Base-by-base conservation (phyloP, 2,113 vertebrate genomes). In the Dicerorhinus sumatrensis region DNA sequence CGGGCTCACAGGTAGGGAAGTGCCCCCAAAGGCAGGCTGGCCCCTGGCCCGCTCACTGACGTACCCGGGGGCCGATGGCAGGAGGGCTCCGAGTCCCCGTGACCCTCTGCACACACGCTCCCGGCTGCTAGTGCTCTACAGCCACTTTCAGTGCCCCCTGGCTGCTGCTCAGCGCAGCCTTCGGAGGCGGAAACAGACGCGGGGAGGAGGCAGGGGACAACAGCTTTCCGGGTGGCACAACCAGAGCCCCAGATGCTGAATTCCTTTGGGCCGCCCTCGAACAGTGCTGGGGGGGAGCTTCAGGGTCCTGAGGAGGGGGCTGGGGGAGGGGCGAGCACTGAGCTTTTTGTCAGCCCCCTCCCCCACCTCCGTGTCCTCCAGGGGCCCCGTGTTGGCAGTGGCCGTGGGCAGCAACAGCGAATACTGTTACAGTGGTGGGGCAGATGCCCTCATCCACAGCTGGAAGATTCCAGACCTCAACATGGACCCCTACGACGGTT, bases 401-500 rank as follows among this genome's bases (percentile, higher is more conserved):
- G 98, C 99, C 54, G 98, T 99, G 99, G 99, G 99, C 0, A 98
- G 98, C 21, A 99, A 99, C 42, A 99, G 99, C 0, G 98, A 99
- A 2, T 98, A 98, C 51, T 99, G 99, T 98, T 99, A 99, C 98
- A 99, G 99, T 0, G 99, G 99, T 0, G 99, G 99, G 16, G 97
- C 99, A 0, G 99, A 99, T 5, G 98, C 99, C 95, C 97, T 98
- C 0, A 99, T 99, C 96, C 98, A 99, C 60, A 98, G 99, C 98
- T 99, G 99, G 99, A 99, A 99, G 98, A 99, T 99, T 97, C 99
- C 99, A 0, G 99, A 99, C 97, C 99, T 99, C 39, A 99, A 99
- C 54, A 99, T 99, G 98, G 99, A 99, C 96, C 99, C 99, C 25
- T 99, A 99, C 0, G 99, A 99, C n/a, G 99, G 99, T 62, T 99